Conservation (phyloP, 2,888 invertebrate species). For the Cepaea hortensis region DNA sequence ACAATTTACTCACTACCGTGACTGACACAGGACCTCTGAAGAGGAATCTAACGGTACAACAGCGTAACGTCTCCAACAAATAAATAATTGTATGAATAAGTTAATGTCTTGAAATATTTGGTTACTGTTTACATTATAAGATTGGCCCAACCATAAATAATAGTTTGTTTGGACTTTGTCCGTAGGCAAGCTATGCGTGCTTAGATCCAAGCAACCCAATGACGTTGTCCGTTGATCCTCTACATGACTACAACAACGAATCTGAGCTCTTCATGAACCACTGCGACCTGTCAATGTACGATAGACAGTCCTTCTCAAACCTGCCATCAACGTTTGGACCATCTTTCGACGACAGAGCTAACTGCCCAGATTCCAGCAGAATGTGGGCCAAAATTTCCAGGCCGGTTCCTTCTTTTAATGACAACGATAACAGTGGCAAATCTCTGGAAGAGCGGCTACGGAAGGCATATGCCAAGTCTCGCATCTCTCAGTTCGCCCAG, state of each 20-base stretch:
- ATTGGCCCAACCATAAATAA: not conserved
- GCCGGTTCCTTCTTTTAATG: conserved; percentile 6
- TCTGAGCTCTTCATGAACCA: not conserved
- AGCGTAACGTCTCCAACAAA: too few relatives aligned
- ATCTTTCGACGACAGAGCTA: conserved; percentile 5
- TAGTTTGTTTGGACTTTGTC: not conserved
- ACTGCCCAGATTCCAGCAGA: conserved; percentile 13
- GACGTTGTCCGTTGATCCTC: conserved; percentile 40
- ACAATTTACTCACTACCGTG: too few relatives aligned
- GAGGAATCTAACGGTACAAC: too few relatives aligned
- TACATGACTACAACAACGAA: conserved; percentile 28
- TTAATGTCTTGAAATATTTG: not conserved
- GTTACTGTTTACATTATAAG: not conserved
- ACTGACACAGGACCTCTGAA: too few relatives aligned
- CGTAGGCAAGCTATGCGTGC: conserved; percentile 47
- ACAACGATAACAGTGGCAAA: not conserved
- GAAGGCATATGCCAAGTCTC: conserved; percentile 35
- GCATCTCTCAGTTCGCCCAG: conserved; percentile 13
- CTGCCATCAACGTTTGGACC: conserved; percentile 11
- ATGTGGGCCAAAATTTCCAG: conserved; percentile 13
- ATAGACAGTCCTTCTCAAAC: conserved; percentile 23
- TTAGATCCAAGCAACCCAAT: conserved; percentile 44
- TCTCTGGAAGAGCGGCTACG: conserved; percentile 35
- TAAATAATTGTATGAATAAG: too few relatives aligned
- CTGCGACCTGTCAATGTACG: conserved; percentile 20